phyloP scores from a whole-genome alignment of 2,113 vertebrate species.

The Leucoraja erinaceus region DNA sequence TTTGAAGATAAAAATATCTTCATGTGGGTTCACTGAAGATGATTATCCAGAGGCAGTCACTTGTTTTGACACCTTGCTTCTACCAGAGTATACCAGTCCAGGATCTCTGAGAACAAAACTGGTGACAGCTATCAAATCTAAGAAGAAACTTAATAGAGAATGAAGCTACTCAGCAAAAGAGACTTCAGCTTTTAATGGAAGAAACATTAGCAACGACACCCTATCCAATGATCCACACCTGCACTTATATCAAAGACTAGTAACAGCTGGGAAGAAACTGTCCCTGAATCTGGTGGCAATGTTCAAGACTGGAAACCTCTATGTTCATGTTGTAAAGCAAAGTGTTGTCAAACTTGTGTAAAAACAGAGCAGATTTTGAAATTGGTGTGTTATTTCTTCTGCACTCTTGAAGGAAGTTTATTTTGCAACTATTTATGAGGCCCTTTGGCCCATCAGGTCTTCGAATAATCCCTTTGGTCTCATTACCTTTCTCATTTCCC shows the following conservation, averaged over 20 bases:
- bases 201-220: not conserved
- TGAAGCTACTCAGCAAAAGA: not conserved
- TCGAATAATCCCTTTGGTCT: too few relatives aligned
- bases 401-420: too few relatives aligned
- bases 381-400: not conserved
- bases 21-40: conserved; percentile 45
- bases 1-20: conserved; percentile 55
- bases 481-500: too few relatives aligned
- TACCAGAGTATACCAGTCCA: conserved; percentile 55
- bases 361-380: not conserved
- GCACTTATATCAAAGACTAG: not conserved
- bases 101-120: conserved; percentile 55
- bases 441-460: too few relatives aligned
- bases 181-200: not conserved
- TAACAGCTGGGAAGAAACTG: too few relatives aligned
- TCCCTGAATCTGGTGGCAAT: not conserved
- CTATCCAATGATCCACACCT: not conserved
- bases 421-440: too few relatives aligned
- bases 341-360: not conserved
- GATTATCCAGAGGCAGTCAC: conserved; percentile 57
- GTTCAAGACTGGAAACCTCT: too few relatives aligned
- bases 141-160: conserved; percentile 56
- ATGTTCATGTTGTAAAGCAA: not conserved
- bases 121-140: conserved; percentile 55
- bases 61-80: conserved; percentile 53